Evolutionary conservation across 2,113 vertebrate genomes (phyloP).

Genomic region (Atlantisia rogersi): DNA sequence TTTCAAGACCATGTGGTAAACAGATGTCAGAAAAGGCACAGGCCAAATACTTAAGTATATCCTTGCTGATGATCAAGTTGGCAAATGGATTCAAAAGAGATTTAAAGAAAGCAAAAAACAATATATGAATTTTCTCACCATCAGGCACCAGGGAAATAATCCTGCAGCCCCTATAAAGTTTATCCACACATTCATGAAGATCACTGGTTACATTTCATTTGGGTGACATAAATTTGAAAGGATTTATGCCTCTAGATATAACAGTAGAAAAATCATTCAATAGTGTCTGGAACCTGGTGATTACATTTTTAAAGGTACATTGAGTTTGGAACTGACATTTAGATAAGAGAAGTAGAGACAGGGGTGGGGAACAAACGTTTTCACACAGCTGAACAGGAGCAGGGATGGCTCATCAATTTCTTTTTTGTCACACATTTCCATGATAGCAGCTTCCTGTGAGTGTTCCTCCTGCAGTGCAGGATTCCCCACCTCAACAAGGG

Average conservation of each 20-base stretch:
- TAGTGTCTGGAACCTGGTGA: conserved; percentile 52
- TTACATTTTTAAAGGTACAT: conserved; percentile 66
- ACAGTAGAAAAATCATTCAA: conserved; percentile 41
- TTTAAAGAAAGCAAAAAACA: conserved; percentile 20
- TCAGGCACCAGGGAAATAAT: not conserved
- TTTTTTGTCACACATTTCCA: conserved; percentile 42
- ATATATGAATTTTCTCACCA: not conserved
- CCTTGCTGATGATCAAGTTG: not conserved
- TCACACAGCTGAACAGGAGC: conserved; percentile 22
- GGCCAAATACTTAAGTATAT: not conserved
- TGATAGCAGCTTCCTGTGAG: not conserved
- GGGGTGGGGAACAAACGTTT: conserved; percentile 26
- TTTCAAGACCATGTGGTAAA: conserved; percentile 13
- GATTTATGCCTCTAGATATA: conserved; percentile 53
- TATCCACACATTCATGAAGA: not conserved
- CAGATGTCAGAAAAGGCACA: not conserved
- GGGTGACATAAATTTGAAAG: conserved; percentile 41
- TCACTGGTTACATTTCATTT: conserved; percentile 15
- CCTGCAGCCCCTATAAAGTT: conserved; percentile 11
- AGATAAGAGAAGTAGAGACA: conserved; percentile 36
- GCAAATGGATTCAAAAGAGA: not conserved
- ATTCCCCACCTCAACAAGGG: not conserved
- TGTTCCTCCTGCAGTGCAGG: not conserved
- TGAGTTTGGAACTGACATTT: conserved; percentile 59
- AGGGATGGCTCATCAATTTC: conserved; percentile 26